Base-by-base conservation (phyloP, 2,888 invertebrate species). In the Ennomos fuscantarius region DNA sequence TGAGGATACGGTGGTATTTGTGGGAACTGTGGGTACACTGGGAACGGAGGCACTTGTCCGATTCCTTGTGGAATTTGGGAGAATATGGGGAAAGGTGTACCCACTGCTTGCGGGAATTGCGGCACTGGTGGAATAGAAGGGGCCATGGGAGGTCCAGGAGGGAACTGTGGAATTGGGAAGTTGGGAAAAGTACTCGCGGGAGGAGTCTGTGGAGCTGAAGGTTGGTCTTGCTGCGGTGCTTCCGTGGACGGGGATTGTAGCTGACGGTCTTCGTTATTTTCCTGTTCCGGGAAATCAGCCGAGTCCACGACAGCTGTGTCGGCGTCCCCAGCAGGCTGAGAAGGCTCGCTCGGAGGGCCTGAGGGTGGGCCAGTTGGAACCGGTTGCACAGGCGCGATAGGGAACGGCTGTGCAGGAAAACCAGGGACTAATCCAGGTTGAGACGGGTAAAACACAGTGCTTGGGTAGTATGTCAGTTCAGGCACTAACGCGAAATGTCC, bases 271-370 rank as follows among this genome's bases (percentile, higher is more conserved):
- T 58, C 50, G 2, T 60, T 44, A 8, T 43, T 44, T 9, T 42
- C 37, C 34, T 76, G 31, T 50, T 63, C 72, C 50, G 52, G 68
- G 62, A 63, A 74, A 24, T 89, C 87, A 2, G 88, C 86, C 6
- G 91, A 89, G 40, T 92, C 91, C 36, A 91, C 73, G 0, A 91
- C 84, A n/a, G 87, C 71, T 1, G 87, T 78, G 48, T 91, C 90
- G 11, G 81, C 73, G 50, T 89, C 89, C 5, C 86, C 86, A 0
- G 74, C 61, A 9, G 77, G 71, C 46, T 79, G 75, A 32, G 74
- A 53, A 1, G 82, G 76, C 9, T 48, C 42, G 43, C 60, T 72
- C 0, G 77, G 73, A 0, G 50, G 42, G 8, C 53, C 56, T 52
- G 36, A n/a, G 36, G 75, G 63, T n/a, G 61, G 62, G 8, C 57